Evolutionary conservation across 1,140 invertebrate species (phyloP), one percentile per base, ranked within the genome.

Genomic region (Carcinoscorpius rotundicauda): DNA sequence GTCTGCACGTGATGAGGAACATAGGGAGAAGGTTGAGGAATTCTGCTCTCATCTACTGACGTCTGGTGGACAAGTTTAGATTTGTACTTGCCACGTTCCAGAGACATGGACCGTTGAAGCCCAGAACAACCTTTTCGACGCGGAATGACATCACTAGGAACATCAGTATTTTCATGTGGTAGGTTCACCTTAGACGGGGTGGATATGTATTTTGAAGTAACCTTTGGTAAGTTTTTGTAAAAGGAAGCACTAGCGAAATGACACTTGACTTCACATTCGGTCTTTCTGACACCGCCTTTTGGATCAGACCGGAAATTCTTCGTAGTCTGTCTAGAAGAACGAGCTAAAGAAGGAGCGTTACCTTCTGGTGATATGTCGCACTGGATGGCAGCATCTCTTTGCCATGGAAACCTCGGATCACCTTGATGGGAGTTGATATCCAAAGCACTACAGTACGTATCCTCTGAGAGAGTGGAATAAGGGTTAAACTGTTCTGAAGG

Each of bases 321-420:
- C 29, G 29, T 29, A 29, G 29, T 29, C 29, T 29, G 29, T 29
- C 29, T 29, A 29, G 29, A 29, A 29, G 29, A 29, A 29, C 29
- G 29, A 29, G 29, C 29, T 29, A 2, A 29, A 29, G 29, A 29
- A 29, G 29, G 29, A 0, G 29, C 29, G 29, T 29, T 29, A 29
- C 52, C 59, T 51, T 69, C 71, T 57, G 70, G 67, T 6, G 64
- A 64, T 57, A 74, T 49, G 61, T 71, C 66, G 60, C 76, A 78
- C 67, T 78, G 76, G 8, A 76, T 70, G 4, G 73, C 73, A 9
- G 72, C 75, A 70, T 78, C 76, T 8, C 74, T 65, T 68, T 78
- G 76, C 76, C 76, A 78, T 6, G 76, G 76, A 61, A 73, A 78
- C 6, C 74, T 66, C 4, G 73, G 73, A 49, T 73, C 72, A 49